Conservation (phyloP, 1,140 invertebrate genomes). For the Heliothis subflexa region DNA sequence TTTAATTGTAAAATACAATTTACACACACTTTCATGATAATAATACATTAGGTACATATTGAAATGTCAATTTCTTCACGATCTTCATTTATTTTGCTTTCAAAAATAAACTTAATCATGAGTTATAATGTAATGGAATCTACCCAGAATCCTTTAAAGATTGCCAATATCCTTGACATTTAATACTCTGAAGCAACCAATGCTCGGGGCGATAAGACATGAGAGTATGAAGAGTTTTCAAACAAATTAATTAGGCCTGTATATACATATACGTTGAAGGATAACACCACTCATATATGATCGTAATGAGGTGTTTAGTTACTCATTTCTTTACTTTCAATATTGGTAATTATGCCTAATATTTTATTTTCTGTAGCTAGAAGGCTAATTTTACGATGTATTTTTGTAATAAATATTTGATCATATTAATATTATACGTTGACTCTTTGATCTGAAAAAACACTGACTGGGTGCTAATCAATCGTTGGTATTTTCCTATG, state of each 20-base stretch:
- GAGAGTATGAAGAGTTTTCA: background rate
- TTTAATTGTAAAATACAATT: no score
- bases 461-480: no score
- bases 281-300: background rate
- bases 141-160: background rate
- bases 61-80: no score
- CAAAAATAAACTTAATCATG: background rate
- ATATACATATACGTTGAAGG: background rate
- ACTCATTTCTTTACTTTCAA: background rate
- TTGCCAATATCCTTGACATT: background rate
- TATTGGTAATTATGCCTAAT: background rate
- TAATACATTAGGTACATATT: no score
- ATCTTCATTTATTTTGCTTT: no score
- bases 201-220: background rate
- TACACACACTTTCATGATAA: no score
- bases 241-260: conserved; percentile 8
- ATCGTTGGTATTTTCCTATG: no score
- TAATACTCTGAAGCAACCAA: background rate
- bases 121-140: background rate
- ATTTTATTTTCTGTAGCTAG: no score
- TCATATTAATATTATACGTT: no score
- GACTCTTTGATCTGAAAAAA: no score
- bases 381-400: no score
- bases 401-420: no score
- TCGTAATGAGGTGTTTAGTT: background rate